Evolutionary conservation across 2,888 invertebrate genomes (phyloP).

Genomic region (Neuroscelio doddi): DNA sequence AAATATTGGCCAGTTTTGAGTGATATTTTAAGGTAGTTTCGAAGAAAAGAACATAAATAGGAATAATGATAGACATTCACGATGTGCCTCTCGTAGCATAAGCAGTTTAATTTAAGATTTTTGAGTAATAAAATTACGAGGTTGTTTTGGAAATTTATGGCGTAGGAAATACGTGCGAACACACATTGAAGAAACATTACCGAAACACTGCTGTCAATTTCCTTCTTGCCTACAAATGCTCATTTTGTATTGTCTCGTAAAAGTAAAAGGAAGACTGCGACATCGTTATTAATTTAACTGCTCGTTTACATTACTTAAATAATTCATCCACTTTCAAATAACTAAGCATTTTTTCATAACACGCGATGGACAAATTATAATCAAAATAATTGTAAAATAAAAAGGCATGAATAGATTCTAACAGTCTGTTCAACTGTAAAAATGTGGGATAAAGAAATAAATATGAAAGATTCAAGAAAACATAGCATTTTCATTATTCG

Average conservation of each 20-base stretch:
- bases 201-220: too few relatives aligned
- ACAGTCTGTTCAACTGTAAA: not conserved
- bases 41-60: constrained; percentile 47
- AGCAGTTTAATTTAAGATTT: constrained; percentile 34
- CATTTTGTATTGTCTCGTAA: too few relatives aligned
- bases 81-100: constrained; percentile 61
- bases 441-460: not conserved
- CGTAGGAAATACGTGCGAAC: constrained; percentile 5
- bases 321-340: too few relatives aligned
- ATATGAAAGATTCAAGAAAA: not conserved
- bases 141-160: constrained; percentile 26
- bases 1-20: constrained; percentile 58
- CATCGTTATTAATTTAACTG: constrained; percentile 35
- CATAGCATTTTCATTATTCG: not conserved
- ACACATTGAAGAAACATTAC: too few relatives aligned
- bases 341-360: too few relatives aligned
- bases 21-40: constrained; percentile 63
- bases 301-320: too few relatives aligned
- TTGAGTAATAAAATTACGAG: constrained; percentile 39
- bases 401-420: too few relatives aligned
- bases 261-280: constrained; percentile 63
- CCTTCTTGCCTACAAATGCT: too few relatives aligned
- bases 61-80: constrained; percentile 52
- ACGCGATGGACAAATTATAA: too few relatives aligned
- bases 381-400: too few relatives aligned